A percentile compares a stretch with the other conserved stretches of the same genome.
Conservation (phyloP, 1,140 invertebrate genomes). For the Trypoxylus dichotomus region DNA sequence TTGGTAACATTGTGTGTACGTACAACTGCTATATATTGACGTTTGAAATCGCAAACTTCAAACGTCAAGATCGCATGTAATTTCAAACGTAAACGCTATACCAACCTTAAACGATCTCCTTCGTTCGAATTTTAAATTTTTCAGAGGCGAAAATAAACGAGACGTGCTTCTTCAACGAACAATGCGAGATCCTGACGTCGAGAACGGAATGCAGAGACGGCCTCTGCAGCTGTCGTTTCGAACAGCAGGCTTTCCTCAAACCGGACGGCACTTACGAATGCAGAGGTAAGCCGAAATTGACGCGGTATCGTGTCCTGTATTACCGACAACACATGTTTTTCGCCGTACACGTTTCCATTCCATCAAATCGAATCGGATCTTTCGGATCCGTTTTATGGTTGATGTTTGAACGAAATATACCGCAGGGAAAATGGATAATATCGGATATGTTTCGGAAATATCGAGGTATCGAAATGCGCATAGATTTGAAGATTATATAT, state of each 20-base stretch:
- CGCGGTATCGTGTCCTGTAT: not conserved
- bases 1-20: no score
- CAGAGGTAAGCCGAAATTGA: constrained; percentile 59
- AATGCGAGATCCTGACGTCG: constrained; percentile 69
- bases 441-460: no score
- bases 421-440: no score
- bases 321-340: not conserved
- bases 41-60: no score
- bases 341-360: not conserved
- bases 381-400: no score
- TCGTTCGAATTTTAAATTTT: constrained; percentile 47
- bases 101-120: no score
- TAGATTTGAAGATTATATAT: not conserved
- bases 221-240: constrained; percentile 74
- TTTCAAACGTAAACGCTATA: no score
- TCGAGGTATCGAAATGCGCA: no score
- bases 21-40: no score
- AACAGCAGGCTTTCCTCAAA: constrained; percentile 68
- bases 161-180: constrained; percentile 77
- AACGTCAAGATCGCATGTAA: no score
- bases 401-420: no score
- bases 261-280: constrained; percentile 70
- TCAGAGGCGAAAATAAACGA: constrained; percentile 78
- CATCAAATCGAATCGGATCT: no score
- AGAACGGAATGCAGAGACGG: constrained; percentile 78